A percentile compares a stretch with the other conserved stretches of the same genome.
phyloP scores from a whole-genome alignment of 2,888 invertebrate genomes.

The Cheilosia urbana region DNA sequence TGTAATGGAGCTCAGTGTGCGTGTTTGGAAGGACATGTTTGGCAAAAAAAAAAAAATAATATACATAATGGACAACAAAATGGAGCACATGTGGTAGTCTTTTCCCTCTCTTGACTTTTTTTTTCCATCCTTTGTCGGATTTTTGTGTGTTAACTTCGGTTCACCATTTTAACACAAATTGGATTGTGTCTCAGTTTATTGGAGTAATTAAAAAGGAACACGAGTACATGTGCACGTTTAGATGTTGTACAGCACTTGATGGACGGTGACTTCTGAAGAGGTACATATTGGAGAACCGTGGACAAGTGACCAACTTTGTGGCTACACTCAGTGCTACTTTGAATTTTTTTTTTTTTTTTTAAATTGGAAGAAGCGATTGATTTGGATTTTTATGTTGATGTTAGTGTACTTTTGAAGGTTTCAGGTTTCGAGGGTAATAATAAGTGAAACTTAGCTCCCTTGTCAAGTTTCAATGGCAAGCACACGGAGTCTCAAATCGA shows the following conservation, averaged over 20 bases:
- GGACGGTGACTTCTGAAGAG: constrained; percentile 16
- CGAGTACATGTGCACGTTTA: constrained; percentile 57
- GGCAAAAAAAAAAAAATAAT: constrained; percentile 34
- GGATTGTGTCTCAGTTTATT: constrained; percentile 74
- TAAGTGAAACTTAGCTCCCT: no score
- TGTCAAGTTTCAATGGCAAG: no score
- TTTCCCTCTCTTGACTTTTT: neutral
- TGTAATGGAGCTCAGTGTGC: constrained; percentile 77
- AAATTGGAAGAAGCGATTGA: neutral
- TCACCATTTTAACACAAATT: constrained; percentile 70
- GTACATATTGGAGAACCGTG: neutral
- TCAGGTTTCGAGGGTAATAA: no score
- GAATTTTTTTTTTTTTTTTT: constrained; percentile 2
- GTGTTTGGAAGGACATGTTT: constrained; percentile 51
- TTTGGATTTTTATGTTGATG: no score
- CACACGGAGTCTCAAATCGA: no score
- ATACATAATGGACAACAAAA: constrained; percentile 54
- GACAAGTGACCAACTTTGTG: neutral
- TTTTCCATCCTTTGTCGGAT: constrained; percentile 56
- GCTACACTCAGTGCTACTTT: neutral
- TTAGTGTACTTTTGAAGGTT: no score
- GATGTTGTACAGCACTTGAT: constrained; percentile 29
- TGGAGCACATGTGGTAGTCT: constrained; percentile 59
- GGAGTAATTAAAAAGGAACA: constrained; percentile 72
- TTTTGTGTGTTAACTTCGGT: constrained; percentile 74